Evolutionary conservation across 92 coral and sea anemone species (phyloP).

Genomic region (Epizoanthus illoricatus): DNA sequence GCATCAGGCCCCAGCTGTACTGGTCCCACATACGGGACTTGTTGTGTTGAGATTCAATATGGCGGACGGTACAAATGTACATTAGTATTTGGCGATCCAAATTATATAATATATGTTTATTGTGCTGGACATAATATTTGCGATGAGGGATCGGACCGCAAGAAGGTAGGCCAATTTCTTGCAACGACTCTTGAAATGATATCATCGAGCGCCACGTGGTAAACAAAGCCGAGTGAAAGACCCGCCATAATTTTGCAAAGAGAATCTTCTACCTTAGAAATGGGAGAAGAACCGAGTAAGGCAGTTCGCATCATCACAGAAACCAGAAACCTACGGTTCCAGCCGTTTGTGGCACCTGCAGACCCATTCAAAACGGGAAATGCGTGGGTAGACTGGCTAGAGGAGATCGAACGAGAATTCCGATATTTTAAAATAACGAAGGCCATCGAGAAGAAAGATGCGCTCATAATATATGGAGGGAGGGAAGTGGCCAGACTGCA

Average conservation of each 20-base stretch:
- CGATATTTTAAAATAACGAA: conserved; percentile 59
- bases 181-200: not conserved
- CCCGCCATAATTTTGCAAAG: no score
- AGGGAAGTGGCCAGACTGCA: conserved; percentile 57
- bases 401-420: conserved; percentile 58
- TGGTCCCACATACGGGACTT: no score
- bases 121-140: not conserved
- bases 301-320: conserved; percentile 37
- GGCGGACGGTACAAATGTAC: no score
- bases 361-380: conserved; percentile 35
- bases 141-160: not conserved
- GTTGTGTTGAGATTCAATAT: no score
- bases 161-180: not conserved
- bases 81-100: no score
- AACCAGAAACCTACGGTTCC: conserved; percentile 43
- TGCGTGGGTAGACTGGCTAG: conserved; percentile 68
- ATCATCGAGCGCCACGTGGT: not conserved
- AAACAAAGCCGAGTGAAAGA: not conserved
- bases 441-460: conserved; percentile 58
- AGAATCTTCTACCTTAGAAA: no score
- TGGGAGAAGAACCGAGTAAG: not conserved
- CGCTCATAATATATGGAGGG: conserved; percentile 65
- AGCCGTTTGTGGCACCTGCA: conserved; percentile 43
- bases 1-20: no score
- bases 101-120: no score